Evolutionary conservation across 2,888 invertebrate genomes (phyloP), one percentile per base, ranked within the genome.

Genomic region (Drymonia ruficornis): DNA sequence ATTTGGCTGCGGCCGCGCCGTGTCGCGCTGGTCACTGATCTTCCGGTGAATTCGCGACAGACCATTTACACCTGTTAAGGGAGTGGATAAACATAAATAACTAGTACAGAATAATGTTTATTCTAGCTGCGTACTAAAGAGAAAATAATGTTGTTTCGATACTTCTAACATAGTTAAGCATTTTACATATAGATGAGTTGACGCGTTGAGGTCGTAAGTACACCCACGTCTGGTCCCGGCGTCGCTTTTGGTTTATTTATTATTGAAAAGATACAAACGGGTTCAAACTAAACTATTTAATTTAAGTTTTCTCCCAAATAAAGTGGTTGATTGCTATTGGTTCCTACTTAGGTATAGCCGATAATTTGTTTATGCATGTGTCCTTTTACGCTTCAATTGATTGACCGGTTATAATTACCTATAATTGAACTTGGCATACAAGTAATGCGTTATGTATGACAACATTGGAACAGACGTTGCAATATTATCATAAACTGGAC

Each of bases 21-120:
- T 55, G 58, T 50, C 50, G 50, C 65, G 63, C 70, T 87, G 88
- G 90, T 86, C 90, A 87, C 78, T 85, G 89, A 86, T 91, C 90
- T 91, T 91, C 91, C 91, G 91, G 87, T 81, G 69, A 53, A 46
- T 63, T 55, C 36, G 65, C 61, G 18, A 60, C 60, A 51, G 60
- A 56, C 56, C 56, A 61, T 50, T 59, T 50, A 45, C 54, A 55
- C 40, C 51, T 47, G 48, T 59, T 58, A 56, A 19, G 34, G 49
- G 55, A 61, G 28, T 49, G 29, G n/a, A 46, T 46, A 13, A 48
- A 48, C 48, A 60, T 44, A 13, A 44, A 44, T 2, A 42, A 50
- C 46, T 51, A 52, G 34, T 23, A 43, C 7, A 31, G 16, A 42
- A 8, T 16, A 45, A 12, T 51, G 15, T 28, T 49, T 40, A 12